Conservation (phyloP, 1,140 invertebrate genomes). For the Melipona quadrifasciata region DNA sequence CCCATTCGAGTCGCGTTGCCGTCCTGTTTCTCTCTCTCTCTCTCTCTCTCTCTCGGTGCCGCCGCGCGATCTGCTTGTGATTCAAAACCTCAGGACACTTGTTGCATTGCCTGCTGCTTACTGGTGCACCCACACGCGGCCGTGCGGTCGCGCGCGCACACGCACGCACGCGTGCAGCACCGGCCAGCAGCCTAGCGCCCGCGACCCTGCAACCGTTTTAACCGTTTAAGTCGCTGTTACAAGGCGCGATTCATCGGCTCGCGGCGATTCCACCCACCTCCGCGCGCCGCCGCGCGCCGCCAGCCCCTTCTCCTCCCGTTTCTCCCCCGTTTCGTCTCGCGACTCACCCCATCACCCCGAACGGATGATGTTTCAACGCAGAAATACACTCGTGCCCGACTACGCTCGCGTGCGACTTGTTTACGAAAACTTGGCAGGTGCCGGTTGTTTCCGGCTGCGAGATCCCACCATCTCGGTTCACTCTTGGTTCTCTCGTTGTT, state of each 20-base stretch:
- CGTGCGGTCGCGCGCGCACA: constrained; percentile 21
- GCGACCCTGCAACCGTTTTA: constrained; percentile 66
- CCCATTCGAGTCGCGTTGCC: constrained; percentile 72
- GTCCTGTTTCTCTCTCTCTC: constrained; percentile 39
- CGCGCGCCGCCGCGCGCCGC: background rate
- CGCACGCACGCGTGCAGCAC: constrained; percentile 20
- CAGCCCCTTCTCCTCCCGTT: too few species aligned
- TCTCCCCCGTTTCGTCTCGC: too few species aligned
- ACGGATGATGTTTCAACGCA: background rate
- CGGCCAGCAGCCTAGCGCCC: constrained; percentile 19
- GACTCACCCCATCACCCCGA: background rate
- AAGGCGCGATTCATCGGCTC: constrained; percentile 71
- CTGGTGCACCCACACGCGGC: constrained; percentile 66
- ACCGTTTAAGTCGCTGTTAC: constrained; percentile 73
- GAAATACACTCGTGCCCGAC: background rate
- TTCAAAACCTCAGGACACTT: constrained; percentile 83
- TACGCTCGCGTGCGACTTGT: background rate
- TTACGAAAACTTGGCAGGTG: background rate
- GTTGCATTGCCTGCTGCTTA: constrained; percentile 81
- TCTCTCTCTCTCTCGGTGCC: constrained; percentile 26
- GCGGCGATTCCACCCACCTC: constrained; percentile 31
- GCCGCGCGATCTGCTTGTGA: constrained; percentile 81
- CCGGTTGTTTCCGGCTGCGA: background rate
- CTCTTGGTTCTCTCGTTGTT: too few species aligned
- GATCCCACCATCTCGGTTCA: too few species aligned